A percentile compares a stretch with the other conserved stretches of the same genome.
phyloP scores from a whole-genome alignment of 2,888 invertebrate species.

The Priocnemis perturbator region DNA sequence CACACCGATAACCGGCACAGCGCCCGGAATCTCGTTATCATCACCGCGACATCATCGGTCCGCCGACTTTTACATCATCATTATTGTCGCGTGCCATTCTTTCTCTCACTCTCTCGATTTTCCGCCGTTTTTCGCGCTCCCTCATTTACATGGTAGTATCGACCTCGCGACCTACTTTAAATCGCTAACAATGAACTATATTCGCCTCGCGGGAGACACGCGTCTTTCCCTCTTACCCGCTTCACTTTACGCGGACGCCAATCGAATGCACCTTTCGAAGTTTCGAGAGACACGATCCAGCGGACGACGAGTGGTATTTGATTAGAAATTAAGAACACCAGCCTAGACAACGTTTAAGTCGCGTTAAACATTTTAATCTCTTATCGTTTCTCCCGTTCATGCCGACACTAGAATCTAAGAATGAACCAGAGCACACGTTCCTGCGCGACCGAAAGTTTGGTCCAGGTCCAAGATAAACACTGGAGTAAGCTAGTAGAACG shows the following conservation, averaged over 20 bases:
- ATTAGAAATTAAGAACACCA: too few relatives aligned
- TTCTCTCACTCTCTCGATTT: slow-evolving; percentile 41
- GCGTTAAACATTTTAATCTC: too few relatives aligned
- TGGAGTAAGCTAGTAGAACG: too few relatives aligned
- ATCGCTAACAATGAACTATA: slow-evolving; percentile 31
- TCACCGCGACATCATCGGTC: slow-evolving; percentile 38
- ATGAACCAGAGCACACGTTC: too few relatives aligned
- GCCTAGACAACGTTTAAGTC: too few relatives aligned
- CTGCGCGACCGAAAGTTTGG: too few relatives aligned
- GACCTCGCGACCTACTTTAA: slow-evolving; percentile 49
- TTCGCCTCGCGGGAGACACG: slow-evolving; percentile 17
- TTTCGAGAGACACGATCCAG: too few relatives aligned
- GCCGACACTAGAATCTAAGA: too few relatives aligned
- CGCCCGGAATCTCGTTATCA: slow-evolving; percentile 20
- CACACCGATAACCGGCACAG: too few relatives aligned
- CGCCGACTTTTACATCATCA: slow-evolving; percentile 34
- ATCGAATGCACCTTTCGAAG: not conserved
- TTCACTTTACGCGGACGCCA: not conserved
- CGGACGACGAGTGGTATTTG: too few relatives aligned
- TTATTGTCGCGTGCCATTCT: slow-evolving; percentile 47
- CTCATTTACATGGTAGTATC: slow-evolving; percentile 45
- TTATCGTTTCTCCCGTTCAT: too few relatives aligned
- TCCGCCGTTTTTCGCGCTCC: slow-evolving; percentile 36
- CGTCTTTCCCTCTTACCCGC: not conserved
- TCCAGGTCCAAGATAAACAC: too few relatives aligned